A percentile compares a stretch with the other conserved stretches of the same genome.
These are phyloP conservation scores for Drosophila differens DNA, from an alignment of 2,888 invertebrate genomes.

Conservation along the genomic window DNA sequence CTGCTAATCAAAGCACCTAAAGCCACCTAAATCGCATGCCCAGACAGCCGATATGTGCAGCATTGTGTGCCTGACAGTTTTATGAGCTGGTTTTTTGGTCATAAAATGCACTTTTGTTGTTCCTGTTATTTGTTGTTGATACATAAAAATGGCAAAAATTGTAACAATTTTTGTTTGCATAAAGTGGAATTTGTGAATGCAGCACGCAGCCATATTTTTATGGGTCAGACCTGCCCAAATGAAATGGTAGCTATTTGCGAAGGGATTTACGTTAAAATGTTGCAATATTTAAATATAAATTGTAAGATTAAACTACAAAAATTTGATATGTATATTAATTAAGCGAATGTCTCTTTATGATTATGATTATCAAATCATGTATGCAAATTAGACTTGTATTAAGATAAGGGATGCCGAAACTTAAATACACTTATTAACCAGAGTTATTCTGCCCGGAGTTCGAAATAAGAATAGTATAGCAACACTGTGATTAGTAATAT, in stretches of 20 bases:
- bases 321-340: not conserved
- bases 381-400: not conserved
- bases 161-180: constrained; percentile 40
- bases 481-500: not conserved
- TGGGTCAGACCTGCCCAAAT: not conserved
- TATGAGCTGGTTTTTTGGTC: constrained; percentile 52
- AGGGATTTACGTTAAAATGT: not conserved
- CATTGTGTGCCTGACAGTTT: constrained; percentile 54
- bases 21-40: constrained; percentile 10
- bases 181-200: constrained; percentile 35
- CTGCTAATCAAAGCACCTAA: constrained; percentile 54
- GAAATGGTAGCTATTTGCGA: not conserved
- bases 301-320: not conserved
- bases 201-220: constrained; percentile 32
- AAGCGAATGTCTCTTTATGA: not conserved
- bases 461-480: not conserved
- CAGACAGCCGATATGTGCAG: constrained; percentile 1
- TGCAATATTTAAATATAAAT: not conserved
- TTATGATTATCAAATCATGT: not conserved
- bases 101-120: constrained; percentile 47
- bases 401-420: not conserved
- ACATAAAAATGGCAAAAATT: constrained; percentile 61
- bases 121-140: constrained; percentile 54
- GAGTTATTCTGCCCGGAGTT: not conserved
- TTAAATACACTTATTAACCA: not conserved